phyloP scores from a whole-genome alignment of 2,113 vertebrate genomes.

The Gnathonemus longibarbis region DNA sequence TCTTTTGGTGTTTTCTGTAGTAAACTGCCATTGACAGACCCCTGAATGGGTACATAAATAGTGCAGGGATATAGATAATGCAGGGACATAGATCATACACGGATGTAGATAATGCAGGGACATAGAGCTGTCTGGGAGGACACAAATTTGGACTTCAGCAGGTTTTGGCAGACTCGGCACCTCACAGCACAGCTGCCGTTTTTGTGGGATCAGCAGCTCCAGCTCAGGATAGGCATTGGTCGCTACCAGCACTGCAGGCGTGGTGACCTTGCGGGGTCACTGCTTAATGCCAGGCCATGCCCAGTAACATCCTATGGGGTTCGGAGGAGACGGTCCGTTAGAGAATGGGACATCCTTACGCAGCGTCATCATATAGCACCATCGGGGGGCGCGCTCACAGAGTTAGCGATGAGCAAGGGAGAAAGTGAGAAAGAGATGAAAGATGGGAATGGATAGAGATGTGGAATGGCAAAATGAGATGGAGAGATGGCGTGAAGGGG shows the following conservation, averaged over 20 bases:
- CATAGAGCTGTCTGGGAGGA: not conserved
- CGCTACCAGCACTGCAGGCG: not conserved
- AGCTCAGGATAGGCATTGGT: not conserved
- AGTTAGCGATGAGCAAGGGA: not conserved
- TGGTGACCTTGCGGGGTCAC: not conserved
- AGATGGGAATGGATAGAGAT: not conserved
- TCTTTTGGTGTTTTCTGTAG: not conserved
- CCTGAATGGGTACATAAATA: not conserved
- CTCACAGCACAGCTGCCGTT: not conserved
- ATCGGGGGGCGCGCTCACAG: not conserved
- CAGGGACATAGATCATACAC: not conserved
- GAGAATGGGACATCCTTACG: not conserved
- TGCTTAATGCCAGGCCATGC: not conserved
- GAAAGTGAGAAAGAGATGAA: not conserved
- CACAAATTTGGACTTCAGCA: not conserved
- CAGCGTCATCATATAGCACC: not conserved
- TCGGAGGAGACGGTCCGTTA: not conserved
- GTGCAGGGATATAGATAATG: not conserved
- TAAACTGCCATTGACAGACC: not conserved
- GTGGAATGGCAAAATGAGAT: not conserved
- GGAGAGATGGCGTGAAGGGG: not conserved
- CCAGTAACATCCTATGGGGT: not conserved
- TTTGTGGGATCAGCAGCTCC: not conserved
- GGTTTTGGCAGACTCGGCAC: not conserved
- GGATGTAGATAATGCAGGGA: not conserved